Percentiles rank a stretch among this genome's conserved stretches.
Evolutionary conservation across 2,113 vertebrate species (phyloP).

Genomic region (Syrmaticus mikado): DNA sequence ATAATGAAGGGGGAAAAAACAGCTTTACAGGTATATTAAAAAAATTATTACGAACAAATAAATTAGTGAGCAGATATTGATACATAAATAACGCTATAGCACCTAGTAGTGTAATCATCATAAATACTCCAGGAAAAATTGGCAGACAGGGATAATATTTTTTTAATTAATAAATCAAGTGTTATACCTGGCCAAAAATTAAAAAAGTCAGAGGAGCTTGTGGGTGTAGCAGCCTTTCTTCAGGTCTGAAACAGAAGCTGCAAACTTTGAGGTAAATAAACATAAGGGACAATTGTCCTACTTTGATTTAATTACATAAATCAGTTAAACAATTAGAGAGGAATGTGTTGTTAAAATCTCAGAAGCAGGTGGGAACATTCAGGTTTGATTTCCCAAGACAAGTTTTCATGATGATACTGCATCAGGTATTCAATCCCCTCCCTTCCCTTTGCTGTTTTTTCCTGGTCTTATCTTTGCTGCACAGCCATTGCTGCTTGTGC

Average conservation of each 20-base stretch:
- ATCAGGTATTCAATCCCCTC: neutral
- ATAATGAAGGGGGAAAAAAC: neutral
- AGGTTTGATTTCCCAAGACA: slow-evolving; percentile 47
- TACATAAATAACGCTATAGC: slow-evolving; percentile 30
- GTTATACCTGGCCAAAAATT: neutral
- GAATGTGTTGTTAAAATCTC: slow-evolving; percentile 17
- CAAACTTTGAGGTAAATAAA: neutral
- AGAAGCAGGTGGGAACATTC: slow-evolving; percentile 24
- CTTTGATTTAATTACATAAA: slow-evolving; percentile 28
- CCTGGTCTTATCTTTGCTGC: neutral
- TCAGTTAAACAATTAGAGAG: slow-evolving; percentile 5
- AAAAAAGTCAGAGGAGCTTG: neutral
- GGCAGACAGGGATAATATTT: neutral
- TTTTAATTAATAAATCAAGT: slow-evolving; percentile 19
- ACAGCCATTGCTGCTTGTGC: neutral
- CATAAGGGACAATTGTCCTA: neutral
- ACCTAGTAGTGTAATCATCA: neutral
- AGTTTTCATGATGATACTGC: neutral
- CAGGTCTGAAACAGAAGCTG: neutral
- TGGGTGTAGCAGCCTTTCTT: neutral
- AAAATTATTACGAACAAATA: neutral
- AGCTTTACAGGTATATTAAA: neutral
- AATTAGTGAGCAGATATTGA: slow-evolving; percentile 33
- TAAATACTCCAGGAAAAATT: slow-evolving; percentile 33
- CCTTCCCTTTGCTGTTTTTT: neutral